Percentiles rank a stretch among this genome's conserved stretches.
Conservation (phyloP, 92 coral and sea anemone genomes). For the Palythoa grandiflora region DNA sequence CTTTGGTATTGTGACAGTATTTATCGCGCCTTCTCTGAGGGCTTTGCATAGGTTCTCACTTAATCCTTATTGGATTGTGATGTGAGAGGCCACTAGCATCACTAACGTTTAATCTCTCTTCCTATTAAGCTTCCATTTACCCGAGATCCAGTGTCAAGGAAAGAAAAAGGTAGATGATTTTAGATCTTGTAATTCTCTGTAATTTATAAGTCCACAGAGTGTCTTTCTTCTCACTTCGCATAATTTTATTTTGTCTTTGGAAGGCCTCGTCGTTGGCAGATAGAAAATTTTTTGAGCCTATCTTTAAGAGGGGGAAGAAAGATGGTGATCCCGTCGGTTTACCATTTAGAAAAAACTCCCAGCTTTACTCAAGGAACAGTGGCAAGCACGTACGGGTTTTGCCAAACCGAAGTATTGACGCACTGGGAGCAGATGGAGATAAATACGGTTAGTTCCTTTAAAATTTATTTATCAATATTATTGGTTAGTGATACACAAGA, state of each 20-base stretch:
- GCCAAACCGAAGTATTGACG: conserved; percentile 80
- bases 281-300: conserved; percentile 56
- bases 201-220: background rate
- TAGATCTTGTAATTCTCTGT: background rate
- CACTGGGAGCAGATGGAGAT: conserved; percentile 85
- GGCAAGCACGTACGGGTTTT: conserved; percentile 84
- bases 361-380: conserved; percentile 95
- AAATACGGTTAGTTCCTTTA: conserved; percentile 77
- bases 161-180: conserved; percentile 26
- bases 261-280: conserved; percentile 53
- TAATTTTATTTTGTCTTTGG: background rate
- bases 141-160: background rate
- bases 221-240: conserved; percentile 24
- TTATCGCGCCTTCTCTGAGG: conserved; percentile 63
- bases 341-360: conserved; percentile 86
- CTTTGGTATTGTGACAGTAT: conserved; percentile 48
- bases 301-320: conserved; percentile 49
- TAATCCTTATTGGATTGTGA: conserved; percentile 16
- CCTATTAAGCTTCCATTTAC: conserved; percentile 45
- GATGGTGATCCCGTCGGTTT: conserved; percentile 60
- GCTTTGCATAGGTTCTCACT: conserved; percentile 61
- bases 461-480: background rate
- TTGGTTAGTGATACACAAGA: background rate
- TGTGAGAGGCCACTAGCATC: conserved; percentile 3
- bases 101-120: conserved; percentile 21